Percentiles rank a stretch among this genome's conserved stretches.
These are phyloP conservation scores for Anthopleura sola DNA, from an alignment of 64 coral and sea anemone genomes.

Conservation along the genomic window DNA sequence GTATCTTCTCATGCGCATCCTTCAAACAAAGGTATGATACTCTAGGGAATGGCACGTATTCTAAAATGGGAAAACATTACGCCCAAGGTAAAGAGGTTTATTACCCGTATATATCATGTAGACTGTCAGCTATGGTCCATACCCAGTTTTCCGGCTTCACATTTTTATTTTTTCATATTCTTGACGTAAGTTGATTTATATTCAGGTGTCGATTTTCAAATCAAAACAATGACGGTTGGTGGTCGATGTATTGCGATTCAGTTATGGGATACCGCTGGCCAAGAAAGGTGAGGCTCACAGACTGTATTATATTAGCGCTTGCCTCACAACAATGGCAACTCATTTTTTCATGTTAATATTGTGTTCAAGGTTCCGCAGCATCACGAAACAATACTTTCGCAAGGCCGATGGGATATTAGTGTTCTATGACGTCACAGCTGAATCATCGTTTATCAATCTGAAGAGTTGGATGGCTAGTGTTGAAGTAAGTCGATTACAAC, in stretches of 20 bases:
- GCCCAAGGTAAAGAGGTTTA: no score
- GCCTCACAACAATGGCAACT: background rate
- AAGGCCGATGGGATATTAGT: conserved; percentile 92
- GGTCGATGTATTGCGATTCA: conserved; percentile 76
- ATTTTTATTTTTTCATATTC: background rate
- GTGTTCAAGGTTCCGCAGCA: conserved; percentile 82
- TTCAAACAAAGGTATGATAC: no score
- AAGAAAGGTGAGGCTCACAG: conserved; percentile 73
- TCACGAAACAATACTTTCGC: conserved; percentile 98
- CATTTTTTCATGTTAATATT: background rate
- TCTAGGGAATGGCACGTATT: no score
- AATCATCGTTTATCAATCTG: conserved; percentile 88
- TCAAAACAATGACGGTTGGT: conserved; percentile 64
- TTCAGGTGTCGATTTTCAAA: conserved; percentile 97
- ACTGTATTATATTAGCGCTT: no score
- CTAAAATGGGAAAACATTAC: no score
- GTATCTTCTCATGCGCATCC: no score
- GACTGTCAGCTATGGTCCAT: no score
- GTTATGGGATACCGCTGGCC: conserved; percentile 97
- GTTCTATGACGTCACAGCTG: conserved; percentile 94
- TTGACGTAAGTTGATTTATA: background rate
- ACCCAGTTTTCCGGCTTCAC: background rate
- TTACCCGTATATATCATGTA: no score
- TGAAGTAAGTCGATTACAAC: conserved; percentile 41
- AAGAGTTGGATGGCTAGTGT: conserved; percentile 99